Evolutionary conservation across 2,888 invertebrate species (phyloP), one percentile per base, ranked within the genome.

Genomic region (Folsomia candida): DNA sequence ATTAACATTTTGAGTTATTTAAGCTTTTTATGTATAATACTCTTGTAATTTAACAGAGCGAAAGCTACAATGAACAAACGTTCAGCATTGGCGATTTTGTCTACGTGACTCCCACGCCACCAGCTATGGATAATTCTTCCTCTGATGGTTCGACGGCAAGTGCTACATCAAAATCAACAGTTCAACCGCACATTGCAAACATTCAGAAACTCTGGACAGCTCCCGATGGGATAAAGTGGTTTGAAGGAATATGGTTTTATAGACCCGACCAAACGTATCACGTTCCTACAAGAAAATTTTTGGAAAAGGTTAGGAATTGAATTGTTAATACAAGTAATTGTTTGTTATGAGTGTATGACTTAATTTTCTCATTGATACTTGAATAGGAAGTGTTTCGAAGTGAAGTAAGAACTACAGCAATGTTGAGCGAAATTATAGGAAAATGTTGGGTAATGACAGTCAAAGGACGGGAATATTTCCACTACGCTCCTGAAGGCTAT

Each of bases 251-350:
- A 81, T 90, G 93, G 81, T 97, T 94, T 83, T 91, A 87, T 80
- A 88, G 97, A 68, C 98, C 98, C 0, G 91, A 92, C 81, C 97
- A 99, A 84, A 99, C 99, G 0, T 97, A 91, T 85, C 98, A 99
- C 84, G 88, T 96, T 6, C 91, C 94, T 14, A 94, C 95, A 0
- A 88, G 97, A 80, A 96, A 95, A 84, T 99, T 99, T 84, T 86
- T 97, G 0, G 93, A 97, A 80, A 94, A 94, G 83, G 80, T 78
- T 24, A 58, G 62, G 22, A 20, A n/a, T 54, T 54, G 37, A 37
- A 9, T 37, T 37, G 14, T 37, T 37, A 37, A 9, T 37, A 9
- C 14, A 37, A 37, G 51, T 51, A 22, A 4, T 26, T 60, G 4
- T 26, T 60, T 60, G 4, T 61, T 61, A 47, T 26, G 11, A 27